Percentiles rank a stretch among this genome's conserved stretches.
Evolutionary conservation across 2,888 invertebrate species (phyloP).

Genomic region (Eupithecia insigniata): DNA sequence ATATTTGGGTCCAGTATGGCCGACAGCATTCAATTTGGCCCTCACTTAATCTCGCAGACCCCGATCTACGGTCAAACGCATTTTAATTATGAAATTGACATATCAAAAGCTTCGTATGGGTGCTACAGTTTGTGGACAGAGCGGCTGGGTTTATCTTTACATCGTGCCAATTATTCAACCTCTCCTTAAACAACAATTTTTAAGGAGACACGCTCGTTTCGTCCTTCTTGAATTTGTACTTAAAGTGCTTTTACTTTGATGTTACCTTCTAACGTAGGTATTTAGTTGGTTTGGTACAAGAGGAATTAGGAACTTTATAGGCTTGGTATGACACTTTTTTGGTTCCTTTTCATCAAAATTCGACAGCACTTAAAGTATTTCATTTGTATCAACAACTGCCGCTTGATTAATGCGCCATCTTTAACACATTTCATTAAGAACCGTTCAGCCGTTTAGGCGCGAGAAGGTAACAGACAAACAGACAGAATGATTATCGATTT

Average conservation of each 20-base stretch:
- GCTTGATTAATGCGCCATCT: too few species aligned
- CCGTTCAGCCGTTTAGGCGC: too few species aligned
- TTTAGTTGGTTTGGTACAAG: neutral
- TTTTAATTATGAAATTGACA: constrained; percentile 84
- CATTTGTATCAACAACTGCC: too few species aligned
- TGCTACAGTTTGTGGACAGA: constrained; percentile 9
- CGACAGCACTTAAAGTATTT: too few species aligned
- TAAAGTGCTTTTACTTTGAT: neutral
- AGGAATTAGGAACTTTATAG: too few species aligned
- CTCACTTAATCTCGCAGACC: constrained; percentile 71
- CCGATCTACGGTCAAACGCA: constrained; percentile 78
- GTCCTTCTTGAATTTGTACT: neutral
- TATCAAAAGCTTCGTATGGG: constrained; percentile 61
- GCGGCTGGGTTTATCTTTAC: neutral
- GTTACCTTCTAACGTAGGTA: neutral
- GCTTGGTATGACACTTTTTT: too few species aligned
- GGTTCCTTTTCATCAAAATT: too few species aligned
- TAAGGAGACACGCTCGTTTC: neutral
- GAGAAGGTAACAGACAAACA: too few species aligned
- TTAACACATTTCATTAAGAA: too few species aligned
- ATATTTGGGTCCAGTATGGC: constrained; percentile 62
- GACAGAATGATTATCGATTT: too few species aligned
- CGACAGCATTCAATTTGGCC: constrained; percentile 72
- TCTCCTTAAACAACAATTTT: too few species aligned
- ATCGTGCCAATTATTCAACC: neutral